Conservation (phyloP, 2,797 vertebrate species). For the Smutsia temminckii region DNA sequence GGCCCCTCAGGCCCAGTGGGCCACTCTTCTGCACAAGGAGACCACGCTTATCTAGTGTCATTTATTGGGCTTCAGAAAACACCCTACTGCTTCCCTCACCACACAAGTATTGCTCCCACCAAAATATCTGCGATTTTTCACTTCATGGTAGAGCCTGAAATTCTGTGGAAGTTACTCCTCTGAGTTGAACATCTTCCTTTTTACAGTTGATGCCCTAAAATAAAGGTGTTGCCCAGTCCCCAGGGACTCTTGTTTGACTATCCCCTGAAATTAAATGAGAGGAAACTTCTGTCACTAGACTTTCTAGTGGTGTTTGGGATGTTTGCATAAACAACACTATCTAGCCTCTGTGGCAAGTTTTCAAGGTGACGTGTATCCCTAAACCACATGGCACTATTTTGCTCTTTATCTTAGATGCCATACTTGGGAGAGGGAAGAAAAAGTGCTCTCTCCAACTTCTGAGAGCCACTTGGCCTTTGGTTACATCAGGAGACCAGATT, state of each 20-base stretch:
- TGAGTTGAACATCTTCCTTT: not conserved
- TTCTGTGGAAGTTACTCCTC: not conserved
- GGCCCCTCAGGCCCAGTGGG: not conserved
- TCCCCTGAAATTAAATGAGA: not conserved
- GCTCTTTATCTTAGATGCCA: slow-evolving; percentile 1
- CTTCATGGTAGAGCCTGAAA: not conserved
- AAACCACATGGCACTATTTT: not conserved
- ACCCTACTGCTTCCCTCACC: not conserved
- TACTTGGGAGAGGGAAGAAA: not conserved
- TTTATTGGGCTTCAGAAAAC: not conserved
- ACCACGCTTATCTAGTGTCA: not conserved
- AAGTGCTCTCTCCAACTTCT: not conserved
- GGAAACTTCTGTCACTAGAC: not conserved
- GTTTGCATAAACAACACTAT: not conserved
- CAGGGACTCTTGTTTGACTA: not conserved
- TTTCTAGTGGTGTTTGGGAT: not conserved
- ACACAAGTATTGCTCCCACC: not conserved
- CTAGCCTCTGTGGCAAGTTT: not conserved
- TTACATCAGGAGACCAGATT: slow-evolving; percentile 2
- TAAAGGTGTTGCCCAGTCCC: not conserved
- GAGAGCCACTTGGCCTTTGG: slow-evolving; percentile 7
- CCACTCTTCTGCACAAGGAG: not conserved
- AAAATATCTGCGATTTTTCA: not conserved
- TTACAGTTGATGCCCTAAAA: not conserved
- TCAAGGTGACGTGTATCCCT: not conserved